phyloP scores from a whole-genome alignment of 2,797 vertebrate genomes.

The Esox lucius region DNA sequence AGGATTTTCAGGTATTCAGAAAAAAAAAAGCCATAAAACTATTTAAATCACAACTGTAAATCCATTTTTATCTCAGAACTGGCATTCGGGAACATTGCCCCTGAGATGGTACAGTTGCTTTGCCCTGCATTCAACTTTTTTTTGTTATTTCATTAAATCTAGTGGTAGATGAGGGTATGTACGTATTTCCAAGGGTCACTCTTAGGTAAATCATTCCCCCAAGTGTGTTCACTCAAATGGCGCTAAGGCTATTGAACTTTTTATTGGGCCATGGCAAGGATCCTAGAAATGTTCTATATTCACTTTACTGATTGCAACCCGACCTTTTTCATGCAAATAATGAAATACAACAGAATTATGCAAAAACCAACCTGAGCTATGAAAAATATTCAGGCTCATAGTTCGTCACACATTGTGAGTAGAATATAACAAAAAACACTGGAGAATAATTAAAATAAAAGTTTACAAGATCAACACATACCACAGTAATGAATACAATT shows the following conservation, averaged over 20 bases:
- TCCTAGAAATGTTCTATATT: conserved; percentile 18
- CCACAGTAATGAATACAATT: too few relatives aligned
- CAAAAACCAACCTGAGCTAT: not conserved
- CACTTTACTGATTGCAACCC: conserved; percentile 16
- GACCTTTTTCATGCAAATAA: conserved; percentile 10
- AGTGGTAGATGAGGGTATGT: conserved; percentile 20
- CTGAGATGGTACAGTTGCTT: not conserved
- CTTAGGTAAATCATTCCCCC: conserved; percentile 21
- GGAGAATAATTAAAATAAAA: not conserved
- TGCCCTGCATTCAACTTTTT: conserved; percentile 11
- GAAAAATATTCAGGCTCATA: not conserved
- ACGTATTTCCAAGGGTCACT: conserved; percentile 25
- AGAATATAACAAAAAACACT: not conserved
- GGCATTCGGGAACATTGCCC: not conserved
- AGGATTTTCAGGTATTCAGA: not conserved
- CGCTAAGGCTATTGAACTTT: conserved; percentile 6
- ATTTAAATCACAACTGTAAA: conserved; percentile 28
- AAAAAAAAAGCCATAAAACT: conserved; percentile 14
- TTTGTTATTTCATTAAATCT: conserved; percentile 27
- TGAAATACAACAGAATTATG: conserved; percentile 5
- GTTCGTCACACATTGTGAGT: not conserved
- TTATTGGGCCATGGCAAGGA: conserved; percentile 25
- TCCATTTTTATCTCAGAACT: conserved; percentile 18
- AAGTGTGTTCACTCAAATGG: conserved; percentile 10
- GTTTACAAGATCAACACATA: not conserved